Evolutionary conservation across 2,888 invertebrate genomes (phyloP), one percentile per base, ranked within the genome.

Genomic region (Hymenopus coronatus): DNA sequence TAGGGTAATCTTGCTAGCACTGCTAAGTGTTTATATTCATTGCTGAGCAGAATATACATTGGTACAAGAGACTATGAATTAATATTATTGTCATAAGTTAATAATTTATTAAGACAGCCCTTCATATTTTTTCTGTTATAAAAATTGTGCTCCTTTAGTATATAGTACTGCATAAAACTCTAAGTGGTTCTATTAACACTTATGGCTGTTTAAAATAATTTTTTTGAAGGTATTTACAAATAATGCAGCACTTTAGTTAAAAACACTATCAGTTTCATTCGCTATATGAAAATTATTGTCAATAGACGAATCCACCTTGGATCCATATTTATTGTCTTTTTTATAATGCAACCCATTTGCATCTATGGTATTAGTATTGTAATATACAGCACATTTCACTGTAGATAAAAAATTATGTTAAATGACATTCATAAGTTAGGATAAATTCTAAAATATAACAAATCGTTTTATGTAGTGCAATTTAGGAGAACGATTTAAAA

Each of bases 31-130:
- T 20, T 12, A 0, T 25, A 70, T 20, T 20, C 20, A 70, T 12
- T 40, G 9, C 40, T 40, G 40, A 40, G 25, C 14, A 20, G 54
- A 20, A 70, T 14, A 25, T 70, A 70, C 20, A 20, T 70, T 70
- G 54, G 54, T 70, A 70, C 54, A 70, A 4, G 6, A 70, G 25
- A 70, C 25, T 70, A 70, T 70, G 82, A 87, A 14, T 87, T 84
- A 33, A n/a, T 87, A 30, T 82, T 87, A 82, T 87, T 87, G 82
- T 87, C 87, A 87, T 82, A 30, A 20, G 82, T 88, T 28, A 28
- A 40, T 88, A 3, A 83, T 83, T 83, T 27, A 28, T 27, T 46
- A 30, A 40, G 85, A 40, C 85, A 40, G 25, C 8, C 12, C 28
- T 85, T 85, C 20, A 33, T 85, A 33, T 85, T n/a, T 33, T 85